Evolutionary conservation across 1,140 invertebrate genomes (phyloP), one percentile per base, ranked within the genome.

Genomic region (Drosophila pectinifera): DNA sequence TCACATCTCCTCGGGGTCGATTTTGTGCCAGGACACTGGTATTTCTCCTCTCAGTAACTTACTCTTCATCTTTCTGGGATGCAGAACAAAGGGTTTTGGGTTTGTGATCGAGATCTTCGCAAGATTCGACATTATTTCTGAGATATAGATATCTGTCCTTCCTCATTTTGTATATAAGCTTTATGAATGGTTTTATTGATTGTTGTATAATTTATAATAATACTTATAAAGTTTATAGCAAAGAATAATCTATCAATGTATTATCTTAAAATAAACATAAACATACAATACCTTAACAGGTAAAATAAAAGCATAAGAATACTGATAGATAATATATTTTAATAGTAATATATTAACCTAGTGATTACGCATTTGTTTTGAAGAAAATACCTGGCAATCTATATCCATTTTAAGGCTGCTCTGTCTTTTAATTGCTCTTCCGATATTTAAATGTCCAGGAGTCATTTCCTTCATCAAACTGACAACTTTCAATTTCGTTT

Each of bases 101-200:
- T 93, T 92, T 11, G 93, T 94, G 42, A 94, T 93, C 14, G 93
- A 92, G 26, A 95, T 82, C 84, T 95, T 94, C 13, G 94, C 90
- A 86, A 94, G 93, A 49, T 94, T 90, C 3, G 95, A 94, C 43
- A 96, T 85, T 13, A 94, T 94, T 36, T 96, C 96, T 3, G 96
- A 97, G n/a, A 97, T 93, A 78, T 96, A 94, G 14, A 1, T 48
- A 48, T 13, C 6, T 34, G 6, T 34, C 13, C 36, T 1, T 8
- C 6, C 1, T 5, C 0, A 20, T 14, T 18, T 13, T 16, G 2
- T 20, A 20, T 16, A 51, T 34, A 51, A 34, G 48, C 16, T 0
- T 6, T 13, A 4, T 4, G 5, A 51, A 5, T 4, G 16, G 11
- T 13, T 13, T 31, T 31, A 18, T 3, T 49, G 26, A 31, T 31